Percentiles rank a stretch among this genome's conserved stretches.
These are phyloP conservation scores for Gastrophysa polygoni DNA, from an alignment of 2,888 invertebrate species.

Conservation along the genomic window DNA sequence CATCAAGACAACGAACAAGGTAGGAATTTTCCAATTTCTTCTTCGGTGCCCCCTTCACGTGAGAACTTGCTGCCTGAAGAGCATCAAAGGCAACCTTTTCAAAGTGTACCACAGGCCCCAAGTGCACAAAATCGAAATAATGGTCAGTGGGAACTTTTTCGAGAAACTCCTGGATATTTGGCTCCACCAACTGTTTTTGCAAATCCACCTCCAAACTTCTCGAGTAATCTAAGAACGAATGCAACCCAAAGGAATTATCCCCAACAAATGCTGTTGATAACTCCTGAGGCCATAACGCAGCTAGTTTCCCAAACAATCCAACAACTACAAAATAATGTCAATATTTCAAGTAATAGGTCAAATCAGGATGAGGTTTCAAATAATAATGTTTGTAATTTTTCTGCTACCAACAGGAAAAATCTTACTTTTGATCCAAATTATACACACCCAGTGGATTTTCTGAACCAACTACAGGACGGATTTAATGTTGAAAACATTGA, in stretches of 20 bases:
- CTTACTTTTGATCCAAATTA: neutral
- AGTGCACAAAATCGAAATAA: neutral
- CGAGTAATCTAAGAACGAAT: neutral
- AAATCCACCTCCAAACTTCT: neutral
- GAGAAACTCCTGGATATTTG: neutral
- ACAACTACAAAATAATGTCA: neutral
- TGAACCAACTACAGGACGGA: constrained; percentile 2
- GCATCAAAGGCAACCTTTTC: neutral
- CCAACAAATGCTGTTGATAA: neutral
- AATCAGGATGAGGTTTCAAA: neutral
- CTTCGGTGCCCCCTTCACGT: neutral
- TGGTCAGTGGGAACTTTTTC: neutral
- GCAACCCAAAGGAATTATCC: neutral
- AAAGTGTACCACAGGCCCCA: neutral
- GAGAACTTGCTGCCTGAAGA: neutral
- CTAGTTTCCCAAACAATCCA: neutral
- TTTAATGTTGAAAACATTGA: neutral
- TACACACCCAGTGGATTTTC: constrained; percentile 1
- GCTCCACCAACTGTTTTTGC: neutral
- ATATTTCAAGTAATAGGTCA: neutral
- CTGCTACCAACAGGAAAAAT: neutral
- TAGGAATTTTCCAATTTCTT: neutral
- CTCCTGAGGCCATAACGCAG: neutral
- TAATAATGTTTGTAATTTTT: neutral
- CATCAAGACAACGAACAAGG: neutral